phyloP scores from a whole-genome alignment of 2,888 invertebrate genomes.

The Athripsodes cinereus region DNA sequence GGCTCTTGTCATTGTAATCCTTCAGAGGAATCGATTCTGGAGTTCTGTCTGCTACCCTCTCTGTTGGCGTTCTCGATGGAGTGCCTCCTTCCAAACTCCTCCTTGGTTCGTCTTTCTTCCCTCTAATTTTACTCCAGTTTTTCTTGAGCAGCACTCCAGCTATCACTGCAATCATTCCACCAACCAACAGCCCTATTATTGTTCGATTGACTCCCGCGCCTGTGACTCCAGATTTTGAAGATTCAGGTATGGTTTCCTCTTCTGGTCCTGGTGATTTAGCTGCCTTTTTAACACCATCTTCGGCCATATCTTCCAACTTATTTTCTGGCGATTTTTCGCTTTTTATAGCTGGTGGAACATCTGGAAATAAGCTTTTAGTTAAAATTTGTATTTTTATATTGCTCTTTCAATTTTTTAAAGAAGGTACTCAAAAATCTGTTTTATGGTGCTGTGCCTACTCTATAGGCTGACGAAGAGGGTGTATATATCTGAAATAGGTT shows the following conservation, averaged over 20 bases:
- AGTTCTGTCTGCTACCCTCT: constrained; percentile 40
- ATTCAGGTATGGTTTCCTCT: constrained; percentile 8
- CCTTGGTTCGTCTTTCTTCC: constrained; percentile 39
- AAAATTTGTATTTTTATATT: no score
- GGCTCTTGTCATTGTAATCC: constrained; percentile 5
- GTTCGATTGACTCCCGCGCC: constrained; percentile 48
- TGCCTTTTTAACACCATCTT: neutral
- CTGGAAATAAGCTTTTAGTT: no score
- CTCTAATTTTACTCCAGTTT: constrained; percentile 50
- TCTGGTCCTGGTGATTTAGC: neutral
- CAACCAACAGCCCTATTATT: constrained; percentile 48
- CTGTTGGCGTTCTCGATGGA: constrained; percentile 32
- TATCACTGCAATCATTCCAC: constrained; percentile 47
- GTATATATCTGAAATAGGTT: no score
- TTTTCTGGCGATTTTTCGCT: no score
- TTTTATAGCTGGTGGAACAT: no score
- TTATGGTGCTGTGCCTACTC: no score
- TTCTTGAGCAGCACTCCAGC: constrained; percentile 51
- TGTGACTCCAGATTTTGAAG: constrained; percentile 18
- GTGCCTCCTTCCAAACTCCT: constrained; percentile 34
- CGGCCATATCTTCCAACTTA: neutral
- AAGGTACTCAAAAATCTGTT: no score
- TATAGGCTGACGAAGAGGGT: no score
- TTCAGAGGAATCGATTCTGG: constrained; percentile 21
- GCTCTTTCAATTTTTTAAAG: no score